Evolutionary conservation across 1,140 invertebrate genomes (phyloP).

Genomic region (Drosophila guanche): DNA sequence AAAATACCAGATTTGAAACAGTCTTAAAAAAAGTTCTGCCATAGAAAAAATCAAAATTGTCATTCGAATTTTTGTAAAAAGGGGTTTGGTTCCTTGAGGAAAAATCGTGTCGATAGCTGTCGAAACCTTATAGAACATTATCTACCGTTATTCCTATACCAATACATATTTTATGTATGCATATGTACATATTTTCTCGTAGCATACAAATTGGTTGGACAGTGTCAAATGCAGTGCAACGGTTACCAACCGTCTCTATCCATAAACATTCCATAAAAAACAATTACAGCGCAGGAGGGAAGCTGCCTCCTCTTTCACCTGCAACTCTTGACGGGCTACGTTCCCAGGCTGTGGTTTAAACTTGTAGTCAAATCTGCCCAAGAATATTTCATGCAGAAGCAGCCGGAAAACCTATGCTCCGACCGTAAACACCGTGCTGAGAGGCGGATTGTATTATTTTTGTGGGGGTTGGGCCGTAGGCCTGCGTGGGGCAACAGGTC

Average conservation of each 20-base stretch:
- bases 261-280: constrained; percentile 82
- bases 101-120: no score
- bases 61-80: no score
- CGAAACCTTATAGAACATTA: no score
- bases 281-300: constrained; percentile 70
- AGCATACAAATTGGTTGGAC: constrained; percentile 37
- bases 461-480: constrained; percentile 9
- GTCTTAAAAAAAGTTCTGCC: no score
- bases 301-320: constrained; percentile 18
- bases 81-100: no score
- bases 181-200: constrained; percentile 19
- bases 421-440: constrained; percentile 19
- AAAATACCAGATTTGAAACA: no score
- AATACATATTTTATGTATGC: no score
- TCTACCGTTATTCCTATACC: no score
- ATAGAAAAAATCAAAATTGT: no score
- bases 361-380: constrained; percentile 75
- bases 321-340: constrained; percentile 66
- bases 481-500: constrained; percentile 67
- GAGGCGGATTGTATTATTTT: constrained; percentile 58
- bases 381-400: constrained; percentile 71
- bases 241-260: constrained; percentile 25
- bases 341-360: constrained; percentile 76
- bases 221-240: constrained; percentile 51
- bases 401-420: not conserved